Evolutionary conservation across 2,888 invertebrate species (phyloP).

Genomic region (Drosophila kuntzei): DNA sequence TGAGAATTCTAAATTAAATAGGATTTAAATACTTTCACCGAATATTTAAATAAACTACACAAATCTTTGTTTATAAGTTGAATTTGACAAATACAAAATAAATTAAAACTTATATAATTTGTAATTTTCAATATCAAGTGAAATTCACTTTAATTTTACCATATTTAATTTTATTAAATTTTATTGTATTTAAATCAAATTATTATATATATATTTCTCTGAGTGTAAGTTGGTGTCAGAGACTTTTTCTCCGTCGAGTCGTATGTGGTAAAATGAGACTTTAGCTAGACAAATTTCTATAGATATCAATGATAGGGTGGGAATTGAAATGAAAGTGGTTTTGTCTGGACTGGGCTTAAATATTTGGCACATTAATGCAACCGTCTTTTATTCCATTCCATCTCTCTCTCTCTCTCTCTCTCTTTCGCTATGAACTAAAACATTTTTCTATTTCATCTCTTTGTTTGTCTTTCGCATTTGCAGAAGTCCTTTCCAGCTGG

Average conservation of each 20-base stretch:
- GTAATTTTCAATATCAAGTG: too few relatives aligned
- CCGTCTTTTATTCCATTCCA: neutral
- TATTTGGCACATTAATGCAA: conserved; percentile 50
- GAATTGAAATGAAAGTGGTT: conserved; percentile 18
- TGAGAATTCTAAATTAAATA: too few relatives aligned
- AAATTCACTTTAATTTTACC: too few relatives aligned
- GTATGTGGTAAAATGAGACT: conserved; percentile 49
- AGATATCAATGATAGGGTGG: conserved; percentile 18
- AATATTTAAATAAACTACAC: too few relatives aligned
- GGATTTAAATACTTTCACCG: too few relatives aligned
- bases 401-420: neutral
- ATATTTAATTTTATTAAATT: too few relatives aligned
- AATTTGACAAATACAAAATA: too few relatives aligned
- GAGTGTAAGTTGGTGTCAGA: neutral
- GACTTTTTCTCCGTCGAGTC: neutral
- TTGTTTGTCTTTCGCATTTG: conserved; percentile 46
- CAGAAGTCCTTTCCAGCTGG: conserved; percentile 89
- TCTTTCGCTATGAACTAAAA: conserved; percentile 10
- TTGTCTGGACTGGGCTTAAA: conserved; percentile 33
- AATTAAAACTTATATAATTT: too few relatives aligned
- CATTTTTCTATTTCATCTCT: conserved; percentile 14
- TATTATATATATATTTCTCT: too few relatives aligned
- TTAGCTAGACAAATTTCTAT: conserved; percentile 44
- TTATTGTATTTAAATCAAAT: too few relatives aligned
- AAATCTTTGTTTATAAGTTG: too few relatives aligned